phyloP scores from a whole-genome alignment of 2,797 vertebrate species.

The Leucoraja ocellata region DNA sequence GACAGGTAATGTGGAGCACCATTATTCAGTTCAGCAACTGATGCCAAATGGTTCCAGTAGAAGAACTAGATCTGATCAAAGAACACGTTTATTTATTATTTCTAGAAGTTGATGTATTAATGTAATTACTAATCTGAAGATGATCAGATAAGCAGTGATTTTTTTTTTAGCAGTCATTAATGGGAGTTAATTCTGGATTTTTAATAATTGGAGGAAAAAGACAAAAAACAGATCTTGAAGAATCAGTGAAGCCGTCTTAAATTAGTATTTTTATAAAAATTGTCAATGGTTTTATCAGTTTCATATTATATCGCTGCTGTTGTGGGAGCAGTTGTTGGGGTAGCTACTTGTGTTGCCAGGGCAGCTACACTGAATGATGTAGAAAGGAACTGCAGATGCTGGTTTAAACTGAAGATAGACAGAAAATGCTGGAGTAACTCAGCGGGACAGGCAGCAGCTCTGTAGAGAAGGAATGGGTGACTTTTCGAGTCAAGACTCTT shows the following conservation, averaged over 20 bases:
- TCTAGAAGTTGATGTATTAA: background rate
- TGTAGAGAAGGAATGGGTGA: no score
- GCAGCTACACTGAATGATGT: no score
- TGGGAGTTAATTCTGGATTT: background rate
- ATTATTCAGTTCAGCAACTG: background rate
- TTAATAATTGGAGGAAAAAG: background rate
- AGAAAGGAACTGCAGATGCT: no score
- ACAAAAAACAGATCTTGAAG: background rate
- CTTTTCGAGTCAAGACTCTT: no score
- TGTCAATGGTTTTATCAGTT: background rate
- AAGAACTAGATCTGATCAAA: background rate
- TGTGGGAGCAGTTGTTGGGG: no score
- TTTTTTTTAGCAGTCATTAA: background rate
- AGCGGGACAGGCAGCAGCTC: no score
- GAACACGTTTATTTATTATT: background rate
- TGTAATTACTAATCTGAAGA: conserved; percentile 5
- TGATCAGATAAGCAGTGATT: background rate
- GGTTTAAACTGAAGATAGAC: no score
- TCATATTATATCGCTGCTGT: background rate
- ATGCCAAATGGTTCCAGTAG: background rate
- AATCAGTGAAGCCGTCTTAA: background rate
- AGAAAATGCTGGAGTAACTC: no score
- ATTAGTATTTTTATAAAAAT: background rate
- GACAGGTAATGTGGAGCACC: background rate
- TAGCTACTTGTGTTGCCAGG: no score